Conservation (phyloP, 2,888 invertebrate species). For the Rhamnusium bicolor region DNA sequence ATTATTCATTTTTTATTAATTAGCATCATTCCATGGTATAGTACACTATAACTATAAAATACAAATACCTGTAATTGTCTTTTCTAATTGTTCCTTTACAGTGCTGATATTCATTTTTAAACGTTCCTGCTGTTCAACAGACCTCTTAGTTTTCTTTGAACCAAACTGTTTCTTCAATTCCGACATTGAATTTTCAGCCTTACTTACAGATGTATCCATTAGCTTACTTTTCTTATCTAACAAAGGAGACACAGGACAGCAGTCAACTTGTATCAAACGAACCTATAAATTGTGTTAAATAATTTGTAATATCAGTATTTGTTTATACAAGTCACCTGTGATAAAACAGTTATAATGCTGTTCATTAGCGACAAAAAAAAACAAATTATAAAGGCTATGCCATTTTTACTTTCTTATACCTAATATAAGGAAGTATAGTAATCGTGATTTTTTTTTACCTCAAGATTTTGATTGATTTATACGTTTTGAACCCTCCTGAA, state of each 20-base stretch:
- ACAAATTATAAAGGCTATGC: too few relatives aligned
- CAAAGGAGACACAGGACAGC: slow-evolving; percentile 52
- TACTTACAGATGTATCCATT: slow-evolving; percentile 36
- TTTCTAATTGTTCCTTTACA: slow-evolving; percentile 75
- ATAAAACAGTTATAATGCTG: too few relatives aligned
- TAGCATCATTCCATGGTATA: too few relatives aligned
- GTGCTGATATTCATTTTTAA: slow-evolving; percentile 75
- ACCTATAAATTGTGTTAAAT: neutral
- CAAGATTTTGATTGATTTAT: too few relatives aligned
- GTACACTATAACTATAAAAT: neutral
- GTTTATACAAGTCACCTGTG: too few relatives aligned
- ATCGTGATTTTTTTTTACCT: too few relatives aligned
- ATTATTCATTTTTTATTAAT: too few relatives aligned
- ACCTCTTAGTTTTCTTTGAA: slow-evolving; percentile 76
- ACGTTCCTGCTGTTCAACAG: slow-evolving; percentile 76
- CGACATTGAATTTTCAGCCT: slow-evolving; percentile 47
- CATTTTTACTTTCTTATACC: too few relatives aligned
- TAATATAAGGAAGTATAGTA: too few relatives aligned
- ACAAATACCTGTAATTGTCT: slow-evolving; percentile 71
- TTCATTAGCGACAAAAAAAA: too few relatives aligned
- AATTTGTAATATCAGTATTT: too few relatives aligned
- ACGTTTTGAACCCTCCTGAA: too few relatives aligned
- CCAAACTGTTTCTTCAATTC: slow-evolving; percentile 78
- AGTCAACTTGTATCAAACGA: slow-evolving; percentile 48
- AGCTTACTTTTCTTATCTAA: slow-evolving; percentile 40